Evolutionary conservation across 2,113 vertebrate species (phyloP), one percentile per base, ranked within the genome.

Genomic region (Girardinichthys multiradiatus): DNA sequence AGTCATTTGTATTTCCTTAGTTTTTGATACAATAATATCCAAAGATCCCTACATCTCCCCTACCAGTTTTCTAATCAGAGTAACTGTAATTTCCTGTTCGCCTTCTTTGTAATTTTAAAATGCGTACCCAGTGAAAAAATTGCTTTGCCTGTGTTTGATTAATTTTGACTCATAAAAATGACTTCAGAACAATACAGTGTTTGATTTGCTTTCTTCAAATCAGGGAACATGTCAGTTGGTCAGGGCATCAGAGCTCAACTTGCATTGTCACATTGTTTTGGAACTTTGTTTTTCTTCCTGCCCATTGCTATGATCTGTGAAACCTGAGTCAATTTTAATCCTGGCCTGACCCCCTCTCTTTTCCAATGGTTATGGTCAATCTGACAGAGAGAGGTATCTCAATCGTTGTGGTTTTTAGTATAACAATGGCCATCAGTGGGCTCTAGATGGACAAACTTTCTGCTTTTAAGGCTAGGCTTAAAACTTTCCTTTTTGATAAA

Each of bases 71-170:
- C 29, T 63, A 80, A 85, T 86, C 70, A 86, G 71, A 85, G 58
- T 80, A 72, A 72, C 57, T 65, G 61, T 82, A 76, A 88, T 86
- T 89, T 77, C 83, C 48, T 64, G n/a, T 69, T 72, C 48, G 35
- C 68, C 42, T 48, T 69, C 71, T 68, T 61, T 83, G 48, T 71
- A 75, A 83, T 85, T 84, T 70, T 74, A 64, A 86, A 78, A 81
- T 3, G 63, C 7, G 30, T 79, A 76, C 77, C 59, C 10, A 85
- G 70, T 80, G 24, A 2, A 69, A 64, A 76, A 77, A 85, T 78
- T 79, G 64, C 45, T 75, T 81, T 76, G 28, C 39, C 54, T 73
- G 31, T 1, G 28, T 78, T 82, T 86, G 78, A 86, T 86, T 88
- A 76, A 79, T 83, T 67, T 72, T 72, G 72, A 65, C 17, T 45